Evolutionary conservation across 2,888 invertebrate species (phyloP).

Genomic region (Sesia apiformis): DNA sequence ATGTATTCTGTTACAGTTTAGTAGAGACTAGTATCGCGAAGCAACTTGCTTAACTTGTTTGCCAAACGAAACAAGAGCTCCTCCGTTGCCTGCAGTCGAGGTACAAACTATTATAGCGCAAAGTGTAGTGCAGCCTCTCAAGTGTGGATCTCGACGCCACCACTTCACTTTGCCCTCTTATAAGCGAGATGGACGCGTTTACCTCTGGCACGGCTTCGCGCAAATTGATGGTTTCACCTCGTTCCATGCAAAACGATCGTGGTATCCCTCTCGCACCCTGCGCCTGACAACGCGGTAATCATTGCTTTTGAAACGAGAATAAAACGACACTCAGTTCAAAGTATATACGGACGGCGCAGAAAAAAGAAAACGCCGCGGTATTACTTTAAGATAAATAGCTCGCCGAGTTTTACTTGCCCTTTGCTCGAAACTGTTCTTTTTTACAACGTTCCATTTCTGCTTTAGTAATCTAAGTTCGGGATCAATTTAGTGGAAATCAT

Average conservation of each 20-base stretch:
- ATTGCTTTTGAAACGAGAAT: conserved; percentile 61
- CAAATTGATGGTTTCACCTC: conserved; percentile 68
- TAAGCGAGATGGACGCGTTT: conserved; percentile 47
- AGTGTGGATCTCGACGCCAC: not conserved
- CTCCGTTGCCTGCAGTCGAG: conserved; percentile 25
- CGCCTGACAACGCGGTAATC: conserved; percentile 58
- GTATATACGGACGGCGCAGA: conserved; percentile 52
- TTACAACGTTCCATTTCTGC: conserved; percentile 35
- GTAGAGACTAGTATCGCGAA: no score
- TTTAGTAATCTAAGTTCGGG: conserved; percentile 34
- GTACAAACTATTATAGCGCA: conserved; percentile 27
- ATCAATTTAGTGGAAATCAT: conserved; percentile 28
- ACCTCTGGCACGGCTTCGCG: conserved; percentile 42
- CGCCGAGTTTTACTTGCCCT: conserved; percentile 53
- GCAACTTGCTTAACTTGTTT: conserved; percentile 17
- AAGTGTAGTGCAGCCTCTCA: conserved; percentile 30
- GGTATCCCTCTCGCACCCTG: conserved; percentile 57
- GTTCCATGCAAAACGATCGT: conserved; percentile 64
- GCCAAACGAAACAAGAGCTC: conserved; percentile 31
- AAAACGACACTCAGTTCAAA: conserved; percentile 53
- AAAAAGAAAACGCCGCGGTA: conserved; percentile 53
- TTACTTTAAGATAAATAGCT: conserved; percentile 69
- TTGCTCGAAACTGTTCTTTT: conserved; percentile 37
- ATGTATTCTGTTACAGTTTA: no score
- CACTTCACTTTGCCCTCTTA: conserved; percentile 19